These are phyloP conservation scores for Haemorhous mexicanus DNA, from an alignment of 2,113 vertebrate genomes.

Conservation along the genomic window DNA sequence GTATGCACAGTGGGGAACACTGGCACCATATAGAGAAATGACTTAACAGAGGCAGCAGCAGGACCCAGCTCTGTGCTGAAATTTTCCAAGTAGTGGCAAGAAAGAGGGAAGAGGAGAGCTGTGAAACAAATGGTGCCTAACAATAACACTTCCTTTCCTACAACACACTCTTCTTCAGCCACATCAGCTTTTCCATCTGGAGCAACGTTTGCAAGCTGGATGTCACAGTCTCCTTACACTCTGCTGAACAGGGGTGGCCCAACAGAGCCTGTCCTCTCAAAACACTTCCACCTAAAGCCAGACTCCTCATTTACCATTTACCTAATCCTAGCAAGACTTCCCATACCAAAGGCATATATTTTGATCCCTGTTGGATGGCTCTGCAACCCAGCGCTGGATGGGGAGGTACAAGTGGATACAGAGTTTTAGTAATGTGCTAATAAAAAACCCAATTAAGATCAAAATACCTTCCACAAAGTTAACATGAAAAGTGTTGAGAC, in stretches of 20 bases:
- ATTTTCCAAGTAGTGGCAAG: neutral
- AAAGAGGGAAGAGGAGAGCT: neutral
- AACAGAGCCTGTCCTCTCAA: neutral
- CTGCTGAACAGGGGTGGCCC: neutral
- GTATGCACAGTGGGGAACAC: too few species aligned
- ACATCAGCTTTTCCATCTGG: neutral
- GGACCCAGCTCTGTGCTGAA: neutral
- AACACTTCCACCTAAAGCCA: neutral
- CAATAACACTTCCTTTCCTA: neutral
- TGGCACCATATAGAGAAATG: neutral
- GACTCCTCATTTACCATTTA: neutral
- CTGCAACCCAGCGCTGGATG: neutral
- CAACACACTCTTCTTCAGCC: neutral
- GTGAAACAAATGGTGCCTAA: neutral
- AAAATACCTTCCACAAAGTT: constrained; percentile 23
- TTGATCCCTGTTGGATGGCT: neutral
- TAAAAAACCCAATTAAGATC: constrained; percentile 8
- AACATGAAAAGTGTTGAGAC: constrained; percentile 1
- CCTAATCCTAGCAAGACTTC: neutral
- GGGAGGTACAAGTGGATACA: neutral
- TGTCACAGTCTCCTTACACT: neutral
- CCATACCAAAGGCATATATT: neutral
- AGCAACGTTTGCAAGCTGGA: neutral
- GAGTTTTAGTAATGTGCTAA: neutral
- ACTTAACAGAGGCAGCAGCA: neutral